phyloP scores from a whole-genome alignment of 2,113 vertebrate genomes.

The Chiloscyllium plagiosum region DNA sequence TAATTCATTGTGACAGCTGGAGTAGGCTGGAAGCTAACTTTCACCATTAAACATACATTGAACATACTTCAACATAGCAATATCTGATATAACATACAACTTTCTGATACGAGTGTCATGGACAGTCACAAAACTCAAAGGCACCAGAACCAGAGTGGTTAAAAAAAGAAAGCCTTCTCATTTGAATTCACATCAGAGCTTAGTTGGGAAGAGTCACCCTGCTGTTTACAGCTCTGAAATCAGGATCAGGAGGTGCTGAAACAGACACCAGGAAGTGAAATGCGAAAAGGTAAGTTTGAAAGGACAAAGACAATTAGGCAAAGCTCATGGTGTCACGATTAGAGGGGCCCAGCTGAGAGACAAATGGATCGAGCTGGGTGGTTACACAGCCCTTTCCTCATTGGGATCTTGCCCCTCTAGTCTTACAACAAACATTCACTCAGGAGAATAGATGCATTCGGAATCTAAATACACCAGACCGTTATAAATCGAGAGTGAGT shows the following conservation, averaged over 20 bases:
- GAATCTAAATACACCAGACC: neutral
- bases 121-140: neutral
- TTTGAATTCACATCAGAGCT: neutral
- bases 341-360: neutral
- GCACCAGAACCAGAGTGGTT: neutral
- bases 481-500: neutral
- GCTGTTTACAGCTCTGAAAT: neutral
- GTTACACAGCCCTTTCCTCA: neutral
- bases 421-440: neutral
- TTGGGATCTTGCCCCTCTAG: neutral
- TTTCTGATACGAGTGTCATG: neutral
- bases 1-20: neutral
- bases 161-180: neutral
- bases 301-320: neutral
- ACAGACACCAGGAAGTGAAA: neutral
- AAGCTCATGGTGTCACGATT: neutral
- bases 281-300: neutral
- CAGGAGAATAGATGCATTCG: neutral
- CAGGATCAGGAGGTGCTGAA: neutral
- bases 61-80: neutral
- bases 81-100: neutral
- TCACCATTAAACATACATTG: neutral
- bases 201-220: neutral
- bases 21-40: neutral
- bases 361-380: neutral